Conservation (phyloP, 2,797 vertebrate genomes). For the Gymnocypris eckloni region DNA sequence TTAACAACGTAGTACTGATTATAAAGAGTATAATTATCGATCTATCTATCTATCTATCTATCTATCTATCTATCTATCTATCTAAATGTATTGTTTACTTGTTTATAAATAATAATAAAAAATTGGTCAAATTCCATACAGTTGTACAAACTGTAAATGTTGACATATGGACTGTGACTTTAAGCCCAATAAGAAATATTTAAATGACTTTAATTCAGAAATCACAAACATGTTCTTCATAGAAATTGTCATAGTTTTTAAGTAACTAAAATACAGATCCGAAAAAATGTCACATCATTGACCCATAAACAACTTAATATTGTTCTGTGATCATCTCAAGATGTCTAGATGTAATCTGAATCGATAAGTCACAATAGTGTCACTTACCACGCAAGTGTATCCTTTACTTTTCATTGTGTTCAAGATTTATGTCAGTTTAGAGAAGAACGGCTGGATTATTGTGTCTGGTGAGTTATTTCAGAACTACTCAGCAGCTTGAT, state of each 20-base stretch:
- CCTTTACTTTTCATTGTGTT: conserved; percentile 12
- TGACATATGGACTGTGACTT: conserved; percentile 1
- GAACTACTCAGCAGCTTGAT: conserved; percentile 13
- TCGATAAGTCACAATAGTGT: conserved; percentile 6
- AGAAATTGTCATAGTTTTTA: not conserved
- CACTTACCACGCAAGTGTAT: conserved; percentile 11
- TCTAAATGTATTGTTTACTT: not conserved
- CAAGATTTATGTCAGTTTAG: not conserved
- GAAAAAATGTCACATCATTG: not conserved
- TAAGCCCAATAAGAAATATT: not conserved
- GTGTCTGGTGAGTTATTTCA: conserved; percentile 19
- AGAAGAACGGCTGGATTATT: conserved; percentile 5
- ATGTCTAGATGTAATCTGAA: conserved; percentile 13
- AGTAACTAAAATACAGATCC: not conserved
- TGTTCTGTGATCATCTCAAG: conserved; percentile 22
- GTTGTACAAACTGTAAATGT: not conserved
- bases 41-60: not conserved
- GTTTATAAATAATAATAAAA: not conserved
- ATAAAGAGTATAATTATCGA: not conserved
- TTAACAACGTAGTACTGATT: not conserved
- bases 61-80: not conserved
- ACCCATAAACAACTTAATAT: not conserved
- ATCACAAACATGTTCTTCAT: not conserved
- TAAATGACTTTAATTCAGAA: not conserved
- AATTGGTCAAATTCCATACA: not conserved